Evolutionary conservation across 2,888 invertebrate genomes (phyloP).

Genomic region (Drosophila bunnanda): DNA sequence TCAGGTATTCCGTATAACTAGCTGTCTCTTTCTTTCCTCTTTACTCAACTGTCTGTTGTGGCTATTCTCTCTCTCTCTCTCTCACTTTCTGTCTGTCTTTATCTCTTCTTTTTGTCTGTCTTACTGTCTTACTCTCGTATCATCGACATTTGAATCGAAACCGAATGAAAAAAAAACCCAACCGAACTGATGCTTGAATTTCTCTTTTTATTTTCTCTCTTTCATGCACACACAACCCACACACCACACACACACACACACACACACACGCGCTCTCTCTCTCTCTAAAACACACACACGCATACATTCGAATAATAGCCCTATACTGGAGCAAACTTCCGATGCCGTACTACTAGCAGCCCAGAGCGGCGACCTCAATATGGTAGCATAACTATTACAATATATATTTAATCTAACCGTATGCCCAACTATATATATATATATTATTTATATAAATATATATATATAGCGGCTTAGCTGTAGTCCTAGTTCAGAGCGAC

Average conservation of each 20-base stretch:
- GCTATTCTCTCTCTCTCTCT: slow-evolving; percentile 28
- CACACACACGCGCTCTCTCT: slow-evolving; percentile 15
- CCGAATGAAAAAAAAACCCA: slow-evolving; percentile 14
- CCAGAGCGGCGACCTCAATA: slow-evolving; percentile 92
- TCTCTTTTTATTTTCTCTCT: slow-evolving; percentile 50
- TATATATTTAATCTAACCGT: slow-evolving; percentile 7
- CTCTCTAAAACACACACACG: slow-evolving; percentile 16
- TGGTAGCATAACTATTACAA: slow-evolving; percentile 85
- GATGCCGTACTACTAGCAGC: slow-evolving; percentile 93
- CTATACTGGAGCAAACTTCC: slow-evolving; percentile 92
- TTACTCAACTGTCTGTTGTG: slow-evolving; percentile 32
- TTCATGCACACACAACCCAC: slow-evolving; percentile 47
- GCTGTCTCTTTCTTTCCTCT: slow-evolving; percentile 22
- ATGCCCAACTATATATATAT: background rate
- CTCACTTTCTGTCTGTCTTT: slow-evolving; percentile 28
- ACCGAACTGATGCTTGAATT: slow-evolving; percentile 63
- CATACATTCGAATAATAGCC: slow-evolving; percentile 85
- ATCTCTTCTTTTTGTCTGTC: slow-evolving; percentile 14
- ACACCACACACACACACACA: background rate
- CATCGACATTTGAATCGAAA: slow-evolving; percentile 32
- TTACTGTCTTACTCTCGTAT: slow-evolving; percentile 18
- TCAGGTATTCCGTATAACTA: slow-evolving; percentile 77
- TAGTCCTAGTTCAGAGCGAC: background rate
- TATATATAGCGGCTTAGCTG: background rate
- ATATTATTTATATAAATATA: background rate